These are phyloP conservation scores for Neosilurus mollespiculum DNA, from an alignment of 2,797 vertebrate species.

Conservation along the genomic window DNA sequence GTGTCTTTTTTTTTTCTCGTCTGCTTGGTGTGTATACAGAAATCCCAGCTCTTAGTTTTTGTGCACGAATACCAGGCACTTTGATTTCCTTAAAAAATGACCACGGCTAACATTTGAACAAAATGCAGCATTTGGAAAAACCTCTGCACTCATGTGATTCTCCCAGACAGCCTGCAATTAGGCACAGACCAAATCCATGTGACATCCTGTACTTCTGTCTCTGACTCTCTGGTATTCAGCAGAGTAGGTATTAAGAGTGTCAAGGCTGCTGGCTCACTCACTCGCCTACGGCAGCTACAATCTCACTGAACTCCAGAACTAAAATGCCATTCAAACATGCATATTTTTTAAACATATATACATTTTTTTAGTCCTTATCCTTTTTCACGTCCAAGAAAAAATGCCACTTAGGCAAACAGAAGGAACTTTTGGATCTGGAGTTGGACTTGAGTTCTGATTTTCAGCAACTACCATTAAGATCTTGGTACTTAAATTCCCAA, in stretches of 20 bases:
- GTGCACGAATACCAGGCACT: neutral
- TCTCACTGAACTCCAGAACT: neutral
- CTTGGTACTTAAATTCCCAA: neutral
- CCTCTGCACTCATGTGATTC: conserved; percentile 14
- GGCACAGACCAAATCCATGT: conserved; percentile 12
- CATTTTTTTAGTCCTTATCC: neutral
- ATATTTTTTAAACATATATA: neutral
- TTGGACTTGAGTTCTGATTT: neutral
- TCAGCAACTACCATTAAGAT: neutral
- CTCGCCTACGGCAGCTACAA: neutral
- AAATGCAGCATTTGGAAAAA: neutral
- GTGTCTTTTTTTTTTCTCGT: no score
- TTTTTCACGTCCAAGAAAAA: neutral
- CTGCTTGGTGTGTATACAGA: no score
- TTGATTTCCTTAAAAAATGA: neutral
- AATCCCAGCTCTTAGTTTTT: no score
- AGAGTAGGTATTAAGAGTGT: conserved; percentile 20
- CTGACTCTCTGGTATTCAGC: neutral
- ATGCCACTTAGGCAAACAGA: neutral
- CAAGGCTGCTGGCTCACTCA: neutral
- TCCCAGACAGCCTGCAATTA: conserved; percentile 14
- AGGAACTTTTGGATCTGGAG: neutral
- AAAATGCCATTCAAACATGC: neutral
- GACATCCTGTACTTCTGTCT: conserved; percentile 2
- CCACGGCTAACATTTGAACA: neutral